phyloP scores from a whole-genome alignment of 2,888 invertebrate genomes.

The Nemotelus pantherinus region DNA sequence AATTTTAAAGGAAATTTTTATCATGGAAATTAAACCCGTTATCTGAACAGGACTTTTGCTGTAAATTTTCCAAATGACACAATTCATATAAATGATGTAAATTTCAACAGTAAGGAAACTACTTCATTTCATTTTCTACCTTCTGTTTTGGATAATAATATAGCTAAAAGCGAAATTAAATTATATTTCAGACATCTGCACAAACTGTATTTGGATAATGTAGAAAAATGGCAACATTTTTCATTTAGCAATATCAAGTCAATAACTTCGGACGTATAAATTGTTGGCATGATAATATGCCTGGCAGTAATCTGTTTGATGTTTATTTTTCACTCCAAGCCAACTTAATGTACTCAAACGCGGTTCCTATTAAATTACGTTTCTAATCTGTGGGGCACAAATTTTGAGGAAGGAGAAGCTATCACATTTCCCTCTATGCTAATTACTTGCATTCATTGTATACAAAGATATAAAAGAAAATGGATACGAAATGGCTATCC shows the following conservation, averaged over 20 bases:
- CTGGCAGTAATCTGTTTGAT: not conserved
- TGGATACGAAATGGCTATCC: too few species aligned
- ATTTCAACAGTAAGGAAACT: constrained; percentile 2
- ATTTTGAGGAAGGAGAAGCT: constrained; percentile 13
- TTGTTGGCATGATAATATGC: not conserved
- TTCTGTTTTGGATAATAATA: constrained; percentile 12
- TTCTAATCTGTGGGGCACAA: constrained; percentile 14
- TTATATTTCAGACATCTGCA: constrained; percentile 34
- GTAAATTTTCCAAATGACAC: too few species aligned
- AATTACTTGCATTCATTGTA: too few species aligned
- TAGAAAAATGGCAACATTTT: constrained; percentile 1
- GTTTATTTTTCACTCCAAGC: not conserved
- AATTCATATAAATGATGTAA: too few species aligned
- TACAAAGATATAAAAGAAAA: too few species aligned
- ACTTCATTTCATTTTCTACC: constrained; percentile 35
- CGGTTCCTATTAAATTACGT: not conserved
- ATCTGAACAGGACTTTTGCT: too few species aligned
- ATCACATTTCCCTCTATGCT: not conserved
- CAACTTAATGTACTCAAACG: not conserved
- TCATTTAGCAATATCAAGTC: not conserved
- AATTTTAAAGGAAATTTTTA: constrained; percentile 41
- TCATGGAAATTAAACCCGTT: too few species aligned
- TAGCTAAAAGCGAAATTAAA: constrained; percentile 37
- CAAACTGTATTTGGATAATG: constrained; percentile 30
- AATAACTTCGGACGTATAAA: not conserved